Conservation (phyloP, 1,140 invertebrate genomes). For the Nebria ingens region DNA sequence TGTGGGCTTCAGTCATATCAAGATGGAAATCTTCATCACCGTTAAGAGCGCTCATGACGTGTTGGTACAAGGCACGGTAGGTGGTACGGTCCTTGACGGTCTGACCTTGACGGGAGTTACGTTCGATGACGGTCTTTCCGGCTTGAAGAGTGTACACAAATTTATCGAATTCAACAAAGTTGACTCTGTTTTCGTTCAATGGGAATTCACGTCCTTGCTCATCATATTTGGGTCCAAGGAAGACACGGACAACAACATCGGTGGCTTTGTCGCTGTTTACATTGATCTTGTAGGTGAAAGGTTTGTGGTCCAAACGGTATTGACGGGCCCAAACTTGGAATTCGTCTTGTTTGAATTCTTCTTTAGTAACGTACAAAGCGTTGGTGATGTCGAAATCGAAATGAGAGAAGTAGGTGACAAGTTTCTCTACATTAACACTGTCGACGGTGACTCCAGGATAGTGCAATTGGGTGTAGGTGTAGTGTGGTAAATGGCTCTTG, state of each 20-base stretch:
- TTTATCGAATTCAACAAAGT: conserved; percentile 59
- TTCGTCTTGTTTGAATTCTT: conserved; percentile 20
- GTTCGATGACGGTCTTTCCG: conserved; percentile 54
- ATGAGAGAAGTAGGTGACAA: conserved; percentile 62
- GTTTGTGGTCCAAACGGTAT: conserved; percentile 46
- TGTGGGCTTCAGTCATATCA: conserved; percentile 39
- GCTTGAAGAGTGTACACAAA: conserved; percentile 50
- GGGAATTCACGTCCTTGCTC: conserved; percentile 38
- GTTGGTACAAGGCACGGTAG: conserved; percentile 45
- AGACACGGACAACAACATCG: conserved; percentile 49
- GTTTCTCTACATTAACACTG: conserved; percentile 46
- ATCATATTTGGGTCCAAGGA: conserved; percentile 59
- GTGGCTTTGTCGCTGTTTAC: conserved; percentile 43
- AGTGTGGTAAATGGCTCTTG: conserved; percentile 36
- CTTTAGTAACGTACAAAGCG: conserved; percentile 37
- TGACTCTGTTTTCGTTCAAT: conserved; percentile 39
- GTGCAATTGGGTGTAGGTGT: conserved; percentile 46
- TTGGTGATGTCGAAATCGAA: conserved; percentile 57
- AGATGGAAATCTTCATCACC: conserved; percentile 37
- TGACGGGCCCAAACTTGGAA: conserved; percentile 37
- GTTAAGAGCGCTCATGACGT: conserved; percentile 41
- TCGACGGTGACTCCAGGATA: conserved; percentile 52
- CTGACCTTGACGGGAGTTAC: conserved; percentile 54
- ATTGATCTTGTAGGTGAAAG: conserved; percentile 49
- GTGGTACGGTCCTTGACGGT: conserved; percentile 50